These are phyloP conservation scores for Aphodius sticticus DNA, from an alignment of 2,888 invertebrate species.

Conservation along the genomic window DNA sequence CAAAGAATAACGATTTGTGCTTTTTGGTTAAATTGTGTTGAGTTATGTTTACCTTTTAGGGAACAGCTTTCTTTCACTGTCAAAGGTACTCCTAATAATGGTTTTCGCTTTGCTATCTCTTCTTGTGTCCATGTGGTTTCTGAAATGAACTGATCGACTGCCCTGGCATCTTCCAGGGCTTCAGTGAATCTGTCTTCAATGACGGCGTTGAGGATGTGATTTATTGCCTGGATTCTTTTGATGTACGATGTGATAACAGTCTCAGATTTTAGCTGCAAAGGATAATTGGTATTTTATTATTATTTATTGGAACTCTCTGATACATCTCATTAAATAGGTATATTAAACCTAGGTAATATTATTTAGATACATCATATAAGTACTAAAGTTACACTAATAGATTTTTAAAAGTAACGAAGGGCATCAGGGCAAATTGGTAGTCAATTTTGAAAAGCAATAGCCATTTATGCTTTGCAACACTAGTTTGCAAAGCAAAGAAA, in stretches of 20 bases:
- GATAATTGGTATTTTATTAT: not conserved
- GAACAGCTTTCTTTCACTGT: constrained; percentile 84
- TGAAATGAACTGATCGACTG: constrained; percentile 71
- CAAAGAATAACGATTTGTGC: constrained; percentile 31
- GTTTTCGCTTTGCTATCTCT: constrained; percentile 59
- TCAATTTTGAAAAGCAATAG: too few species aligned
- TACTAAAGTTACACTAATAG: too few species aligned
- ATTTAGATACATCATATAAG: too few species aligned
- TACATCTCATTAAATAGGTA: too few species aligned
- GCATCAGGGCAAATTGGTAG: too few species aligned
- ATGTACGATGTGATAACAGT: constrained; percentile 77
- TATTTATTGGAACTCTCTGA: not conserved
- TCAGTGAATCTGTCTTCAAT: constrained; percentile 79
- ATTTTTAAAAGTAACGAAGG: too few species aligned
- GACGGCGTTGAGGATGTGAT: constrained; percentile 81
- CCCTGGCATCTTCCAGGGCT: constrained; percentile 77
- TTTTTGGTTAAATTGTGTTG: not conserved
- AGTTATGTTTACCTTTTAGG: constrained; percentile 67
- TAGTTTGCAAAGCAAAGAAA: too few species aligned
- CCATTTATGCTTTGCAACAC: too few species aligned
- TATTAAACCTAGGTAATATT: too few species aligned
- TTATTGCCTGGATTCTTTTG: constrained; percentile 78
- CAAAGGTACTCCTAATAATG: constrained; percentile 82
- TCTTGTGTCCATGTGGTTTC: constrained; percentile 28
- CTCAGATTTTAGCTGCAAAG: constrained; percentile 70